Evolutionary conservation across 2,113 vertebrate genomes (phyloP).

Genomic region (Petromus typicus): DNA sequence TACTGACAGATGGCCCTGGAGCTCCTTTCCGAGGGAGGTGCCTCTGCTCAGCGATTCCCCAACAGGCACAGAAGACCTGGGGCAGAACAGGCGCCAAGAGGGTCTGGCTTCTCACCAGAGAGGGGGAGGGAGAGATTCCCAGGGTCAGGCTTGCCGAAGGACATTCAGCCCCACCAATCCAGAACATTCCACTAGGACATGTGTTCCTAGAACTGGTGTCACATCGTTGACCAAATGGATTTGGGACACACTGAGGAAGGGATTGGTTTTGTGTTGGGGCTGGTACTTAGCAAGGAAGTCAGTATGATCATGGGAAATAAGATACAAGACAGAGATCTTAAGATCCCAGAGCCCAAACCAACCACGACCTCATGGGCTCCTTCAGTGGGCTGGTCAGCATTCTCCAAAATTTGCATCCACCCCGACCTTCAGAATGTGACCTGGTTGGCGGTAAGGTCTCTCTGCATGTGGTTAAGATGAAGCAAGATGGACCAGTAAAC

Average conservation of each 20-base stretch:
- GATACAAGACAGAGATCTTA: not conserved
- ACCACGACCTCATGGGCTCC: not conserved
- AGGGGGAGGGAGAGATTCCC: not conserved
- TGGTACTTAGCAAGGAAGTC: not conserved
- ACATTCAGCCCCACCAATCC: not conserved
- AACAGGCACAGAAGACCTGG: not conserved
- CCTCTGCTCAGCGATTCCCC: not conserved
- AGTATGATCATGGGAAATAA: not conserved
- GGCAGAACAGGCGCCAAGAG: not conserved
- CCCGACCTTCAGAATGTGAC: not conserved
- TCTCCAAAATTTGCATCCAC: not conserved
- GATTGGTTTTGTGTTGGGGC: not conserved
- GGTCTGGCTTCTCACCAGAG: constrained; percentile 2
- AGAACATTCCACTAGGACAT: not conserved
- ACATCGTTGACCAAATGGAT: not conserved
- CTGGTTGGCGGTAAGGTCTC: not conserved
- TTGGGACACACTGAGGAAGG: not conserved
- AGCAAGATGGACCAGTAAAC: not conserved
- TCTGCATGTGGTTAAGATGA: not conserved
- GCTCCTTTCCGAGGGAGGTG: not conserved
- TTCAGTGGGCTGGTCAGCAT: not conserved
- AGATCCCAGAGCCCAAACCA: not conserved
- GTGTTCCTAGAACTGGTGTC: not conserved
- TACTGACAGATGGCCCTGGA: not conserved
- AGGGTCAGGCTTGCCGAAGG: not conserved